A percentile compares a stretch with the other conserved stretches of the same genome.
Evolutionary conservation across 2,888 invertebrate genomes (phyloP).

Genomic region (Hemistola chrysoprasaria): DNA sequence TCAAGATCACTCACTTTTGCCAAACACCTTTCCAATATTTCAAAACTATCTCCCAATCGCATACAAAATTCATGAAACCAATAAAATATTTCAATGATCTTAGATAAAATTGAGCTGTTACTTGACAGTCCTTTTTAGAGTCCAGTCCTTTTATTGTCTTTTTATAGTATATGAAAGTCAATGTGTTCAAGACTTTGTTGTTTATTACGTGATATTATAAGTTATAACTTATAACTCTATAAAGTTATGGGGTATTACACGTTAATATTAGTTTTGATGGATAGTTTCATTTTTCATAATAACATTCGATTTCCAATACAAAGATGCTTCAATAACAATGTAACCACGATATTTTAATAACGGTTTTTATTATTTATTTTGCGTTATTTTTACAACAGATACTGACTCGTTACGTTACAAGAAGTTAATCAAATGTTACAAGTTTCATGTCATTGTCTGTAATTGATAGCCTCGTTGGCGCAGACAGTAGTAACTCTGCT

Average conservation of each 20-base stretch:
- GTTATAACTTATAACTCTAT: slow-evolving; percentile 10
- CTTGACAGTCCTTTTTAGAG: slow-evolving; percentile 39
- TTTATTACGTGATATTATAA: slow-evolving; percentile 29
- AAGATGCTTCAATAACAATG: too few relatives aligned
- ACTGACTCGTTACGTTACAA: too few relatives aligned
- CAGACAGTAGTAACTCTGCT: too few relatives aligned
- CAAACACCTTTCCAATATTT: slow-evolving; percentile 10
- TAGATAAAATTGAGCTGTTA: slow-evolving; percentile 49
- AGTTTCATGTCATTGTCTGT: too few relatives aligned
- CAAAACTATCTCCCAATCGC: slow-evolving; percentile 20
- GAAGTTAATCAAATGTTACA: too few relatives aligned
- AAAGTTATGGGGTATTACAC: slow-evolving; percentile 4
- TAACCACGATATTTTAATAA: too few relatives aligned
- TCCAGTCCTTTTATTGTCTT: too few relatives aligned
- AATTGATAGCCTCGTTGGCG: too few relatives aligned
- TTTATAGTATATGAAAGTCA: slow-evolving; percentile 32
- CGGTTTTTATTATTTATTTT: too few relatives aligned
- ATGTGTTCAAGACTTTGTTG: slow-evolving; percentile 36
- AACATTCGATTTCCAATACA: neutral
- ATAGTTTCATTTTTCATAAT: slow-evolving; percentile 30
- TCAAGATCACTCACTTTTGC: too few relatives aligned
- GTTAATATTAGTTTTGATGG: slow-evolving; percentile 29
- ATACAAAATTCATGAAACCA: slow-evolving; percentile 35
- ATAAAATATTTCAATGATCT: slow-evolving; percentile 57
- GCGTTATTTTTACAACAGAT: too few relatives aligned